A percentile compares a stretch with the other conserved stretches of the same genome.
Evolutionary conservation across 2,797 vertebrate species (phyloP).

Genomic region (Paedocypris micromegethes): DNA sequence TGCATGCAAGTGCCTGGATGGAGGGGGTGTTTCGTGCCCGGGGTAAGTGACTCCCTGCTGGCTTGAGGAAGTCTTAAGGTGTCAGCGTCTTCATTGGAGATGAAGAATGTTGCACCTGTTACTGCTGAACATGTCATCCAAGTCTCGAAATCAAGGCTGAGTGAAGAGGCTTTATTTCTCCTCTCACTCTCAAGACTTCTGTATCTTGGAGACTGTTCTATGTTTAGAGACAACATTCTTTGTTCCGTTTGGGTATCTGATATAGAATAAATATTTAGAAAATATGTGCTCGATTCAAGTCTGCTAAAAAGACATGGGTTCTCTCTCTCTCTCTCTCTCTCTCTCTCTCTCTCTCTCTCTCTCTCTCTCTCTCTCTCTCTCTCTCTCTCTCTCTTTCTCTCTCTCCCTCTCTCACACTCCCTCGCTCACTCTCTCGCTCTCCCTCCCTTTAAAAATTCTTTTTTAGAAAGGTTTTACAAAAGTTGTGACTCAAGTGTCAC

Average conservation of each 20-base stretch:
- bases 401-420: too few species aligned
- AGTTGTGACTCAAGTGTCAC: too few species aligned
- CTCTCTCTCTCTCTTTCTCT: conserved; percentile 30
- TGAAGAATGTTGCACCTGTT: conserved; percentile 40
- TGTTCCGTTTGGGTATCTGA: background rate
- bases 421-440: too few species aligned
- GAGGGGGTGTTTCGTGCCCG: conserved; percentile 36
- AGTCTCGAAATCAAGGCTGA: conserved; percentile 25
- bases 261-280: background rate
- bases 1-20: conserved; percentile 8
- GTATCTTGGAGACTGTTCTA: conserved; percentile 27
- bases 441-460: too few species aligned
- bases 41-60: conserved; percentile 54
- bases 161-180: conserved; percentile 23
- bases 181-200: background rate
- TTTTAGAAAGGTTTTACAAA: too few species aligned
- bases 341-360: background rate
- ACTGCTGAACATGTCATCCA: conserved; percentile 34
- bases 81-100: conserved; percentile 48
- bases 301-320: too few species aligned
- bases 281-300: too few species aligned
- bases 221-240: conserved; percentile 25
- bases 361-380: conserved; percentile 26
- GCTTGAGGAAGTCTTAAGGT: conserved; percentile 49
- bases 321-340: too few species aligned